phyloP scores from a whole-genome alignment of 1,140 invertebrate genomes.

The Cydia amplana region DNA sequence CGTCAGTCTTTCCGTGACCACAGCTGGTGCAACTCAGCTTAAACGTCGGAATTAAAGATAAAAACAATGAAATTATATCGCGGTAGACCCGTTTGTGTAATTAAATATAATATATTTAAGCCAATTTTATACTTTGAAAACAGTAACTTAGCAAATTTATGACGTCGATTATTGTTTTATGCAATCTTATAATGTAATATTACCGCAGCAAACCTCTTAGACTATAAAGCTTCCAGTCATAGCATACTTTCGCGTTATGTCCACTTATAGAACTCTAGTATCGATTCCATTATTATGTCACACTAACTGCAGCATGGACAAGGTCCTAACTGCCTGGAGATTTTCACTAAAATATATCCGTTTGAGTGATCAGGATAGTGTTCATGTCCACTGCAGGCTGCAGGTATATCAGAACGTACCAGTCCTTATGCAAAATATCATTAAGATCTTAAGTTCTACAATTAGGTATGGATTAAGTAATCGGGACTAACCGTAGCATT shows the following conservation, averaged over 20 bases:
- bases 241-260: background rate
- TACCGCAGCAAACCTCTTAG: slow-evolving; percentile 5
- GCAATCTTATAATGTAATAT: background rate
- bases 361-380: background rate
- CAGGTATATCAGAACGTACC: background rate
- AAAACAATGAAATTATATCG: too few species aligned
- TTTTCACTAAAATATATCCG: background rate
- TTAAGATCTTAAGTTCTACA: slow-evolving; percentile 27
- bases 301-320: background rate
- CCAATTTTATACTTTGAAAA: slow-evolving; percentile 3
- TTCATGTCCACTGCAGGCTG: background rate
- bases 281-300: slow-evolving; percentile 32
- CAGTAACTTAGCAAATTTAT: slow-evolving; percentile 2
- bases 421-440: slow-evolving; percentile 31
- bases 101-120: too few species aligned
- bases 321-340: background rate
- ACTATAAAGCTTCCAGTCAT: slow-evolving; percentile 10
- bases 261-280: slow-evolving; percentile 17
- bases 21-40: too few species aligned
- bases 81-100: too few species aligned
- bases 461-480: slow-evolving; percentile 25
- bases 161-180: slow-evolving; percentile 7
- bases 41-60: too few species aligned
- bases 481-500: background rate
- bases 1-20: too few species aligned